phyloP scores from a whole-genome alignment of 1,140 invertebrate species.

The Aphis craccivora region DNA sequence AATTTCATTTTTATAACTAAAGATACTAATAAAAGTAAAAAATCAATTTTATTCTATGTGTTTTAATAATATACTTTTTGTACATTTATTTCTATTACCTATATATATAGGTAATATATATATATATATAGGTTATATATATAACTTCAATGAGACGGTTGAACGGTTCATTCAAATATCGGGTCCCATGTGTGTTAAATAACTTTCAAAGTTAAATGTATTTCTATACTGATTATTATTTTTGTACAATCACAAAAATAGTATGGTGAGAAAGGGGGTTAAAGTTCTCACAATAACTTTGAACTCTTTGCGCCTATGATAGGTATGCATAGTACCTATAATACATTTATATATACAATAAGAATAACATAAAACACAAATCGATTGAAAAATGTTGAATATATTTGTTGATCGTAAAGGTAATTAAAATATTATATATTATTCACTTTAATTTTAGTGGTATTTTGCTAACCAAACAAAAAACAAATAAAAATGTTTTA shows the following conservation, averaged over 20 bases:
- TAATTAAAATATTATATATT: background rate
- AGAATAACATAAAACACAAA: background rate
- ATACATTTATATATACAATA: too few relatives aligned
- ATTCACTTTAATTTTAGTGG: background rate
- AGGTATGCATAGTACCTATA: too few relatives aligned
- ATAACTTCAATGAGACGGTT: too few relatives aligned
- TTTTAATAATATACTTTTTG: background rate
- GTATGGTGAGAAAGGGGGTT: fast-evolving
- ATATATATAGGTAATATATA: too few relatives aligned
- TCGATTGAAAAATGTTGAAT: background rate
- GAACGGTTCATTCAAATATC: too few relatives aligned
- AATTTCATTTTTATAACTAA: too few relatives aligned
- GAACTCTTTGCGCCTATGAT: background rate
- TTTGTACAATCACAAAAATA: background rate
- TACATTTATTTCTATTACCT: too few relatives aligned
- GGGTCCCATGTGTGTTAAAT: too few relatives aligned
- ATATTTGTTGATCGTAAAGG: background rate
- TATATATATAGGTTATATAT: too few relatives aligned
- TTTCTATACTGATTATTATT: too few relatives aligned
- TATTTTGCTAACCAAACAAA: background rate
- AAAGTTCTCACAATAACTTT: background rate
- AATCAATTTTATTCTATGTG: background rate
- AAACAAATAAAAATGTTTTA: too few relatives aligned
- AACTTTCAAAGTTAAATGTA: too few relatives aligned
- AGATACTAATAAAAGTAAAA: background rate